These are phyloP conservation scores for Neomonachus schauinslandi DNA, from an alignment of 2,113 vertebrate species.

Conservation along the genomic window DNA sequence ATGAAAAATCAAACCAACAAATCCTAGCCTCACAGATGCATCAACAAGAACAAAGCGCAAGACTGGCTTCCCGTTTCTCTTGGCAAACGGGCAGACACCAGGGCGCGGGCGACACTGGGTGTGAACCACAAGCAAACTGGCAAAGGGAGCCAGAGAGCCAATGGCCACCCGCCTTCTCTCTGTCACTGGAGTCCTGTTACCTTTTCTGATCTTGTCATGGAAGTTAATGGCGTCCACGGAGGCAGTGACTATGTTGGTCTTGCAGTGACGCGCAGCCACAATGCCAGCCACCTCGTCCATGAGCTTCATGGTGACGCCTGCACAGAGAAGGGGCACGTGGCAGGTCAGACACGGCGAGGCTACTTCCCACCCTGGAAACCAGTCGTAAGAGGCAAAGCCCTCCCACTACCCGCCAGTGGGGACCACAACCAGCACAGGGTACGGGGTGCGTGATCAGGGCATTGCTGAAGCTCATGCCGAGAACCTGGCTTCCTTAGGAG, in stretches of 20 bases:
- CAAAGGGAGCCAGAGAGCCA: accelerated
- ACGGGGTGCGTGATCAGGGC: accelerated
- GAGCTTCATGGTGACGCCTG: conserved; percentile 98
- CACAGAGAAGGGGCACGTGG: not conserved
- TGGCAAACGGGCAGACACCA: accelerated
- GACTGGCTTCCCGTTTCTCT: accelerated
- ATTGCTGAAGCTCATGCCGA: accelerated
- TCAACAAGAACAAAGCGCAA: accelerated
- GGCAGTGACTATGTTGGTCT: conserved; percentile 96
- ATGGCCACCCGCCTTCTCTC: accelerated
- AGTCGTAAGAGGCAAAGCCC: no score
- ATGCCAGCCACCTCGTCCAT: conserved; percentile 98
- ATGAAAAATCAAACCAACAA: accelerated
- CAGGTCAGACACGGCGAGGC: accelerated
- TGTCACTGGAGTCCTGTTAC: conserved; percentile 69
- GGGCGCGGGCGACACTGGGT: accelerated
- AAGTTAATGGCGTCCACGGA: conserved; percentile 98
- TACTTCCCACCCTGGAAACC: accelerated
- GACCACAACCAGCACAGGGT: accelerated
- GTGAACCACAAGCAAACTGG: accelerated
- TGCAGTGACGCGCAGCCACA: conserved; percentile 95
- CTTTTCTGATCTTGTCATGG: conserved; percentile 96
- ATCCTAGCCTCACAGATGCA: accelerated
- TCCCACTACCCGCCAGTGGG: not conserved
- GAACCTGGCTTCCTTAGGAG: not conserved